These are phyloP conservation scores for Amphiprion percula DNA, from an alignment of 2,113 vertebrate genomes.

Conservation along the genomic window DNA sequence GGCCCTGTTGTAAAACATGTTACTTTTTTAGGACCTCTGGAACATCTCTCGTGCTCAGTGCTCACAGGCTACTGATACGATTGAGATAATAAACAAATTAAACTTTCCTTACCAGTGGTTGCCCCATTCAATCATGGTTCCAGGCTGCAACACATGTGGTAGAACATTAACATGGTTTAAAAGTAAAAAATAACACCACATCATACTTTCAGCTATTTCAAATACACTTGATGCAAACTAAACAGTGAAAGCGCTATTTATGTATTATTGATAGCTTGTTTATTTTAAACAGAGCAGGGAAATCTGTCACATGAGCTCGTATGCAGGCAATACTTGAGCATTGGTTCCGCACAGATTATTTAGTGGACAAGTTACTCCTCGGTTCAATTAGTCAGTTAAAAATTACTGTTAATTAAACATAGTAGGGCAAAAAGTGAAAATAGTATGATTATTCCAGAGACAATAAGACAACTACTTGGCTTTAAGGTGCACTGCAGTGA, in stretches of 20 bases:
- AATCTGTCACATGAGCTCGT: neutral
- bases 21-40: neutral
- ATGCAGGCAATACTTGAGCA: neutral
- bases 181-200: neutral
- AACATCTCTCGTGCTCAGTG: neutral
- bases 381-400: neutral
- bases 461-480: neutral
- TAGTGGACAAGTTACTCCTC: neutral
- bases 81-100: neutral
- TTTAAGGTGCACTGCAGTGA: neutral
- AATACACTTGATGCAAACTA: too few species aligned
- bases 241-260: neutral
- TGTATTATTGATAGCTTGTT: neutral
- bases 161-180: slow-evolving; percentile 1
- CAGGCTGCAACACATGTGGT: slow-evolving; percentile 86
- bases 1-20: slow-evolving; percentile 84
- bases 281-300: neutral
- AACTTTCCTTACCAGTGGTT: slow-evolving; percentile 92
- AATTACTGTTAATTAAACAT: neutral
- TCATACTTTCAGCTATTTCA: neutral
- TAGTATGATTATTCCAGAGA: neutral
- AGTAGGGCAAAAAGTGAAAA: neutral
- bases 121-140: slow-evolving; percentile 99
- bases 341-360: too few species aligned
- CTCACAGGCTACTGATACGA: neutral